Conservation (phyloP, 2,797 vertebrate genomes). For the Falco novaeseelandiae region DNA sequence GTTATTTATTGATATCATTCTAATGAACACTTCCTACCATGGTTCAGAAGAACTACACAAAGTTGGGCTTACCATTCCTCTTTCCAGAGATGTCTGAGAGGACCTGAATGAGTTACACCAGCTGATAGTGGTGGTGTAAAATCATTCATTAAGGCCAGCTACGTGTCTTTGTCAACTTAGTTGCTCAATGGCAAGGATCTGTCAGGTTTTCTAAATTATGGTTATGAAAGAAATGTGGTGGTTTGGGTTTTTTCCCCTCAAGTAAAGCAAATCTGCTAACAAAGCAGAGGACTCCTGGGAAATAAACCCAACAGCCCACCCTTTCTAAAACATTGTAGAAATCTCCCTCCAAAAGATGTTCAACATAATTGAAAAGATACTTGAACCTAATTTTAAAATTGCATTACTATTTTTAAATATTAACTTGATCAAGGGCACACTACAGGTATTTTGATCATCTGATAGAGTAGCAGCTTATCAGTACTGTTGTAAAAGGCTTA, state of each 20-base stretch:
- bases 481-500: constrained; percentile 4
- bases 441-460: constrained; percentile 30
- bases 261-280: neutral
- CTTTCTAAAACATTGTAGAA: neutral
- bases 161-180: constrained; percentile 5
- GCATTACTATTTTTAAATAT: constrained; percentile 34
- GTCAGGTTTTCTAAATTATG: constrained; percentile 21
- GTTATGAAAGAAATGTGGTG: neutral
- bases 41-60: neutral
- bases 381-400: neutral
- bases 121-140: neutral
- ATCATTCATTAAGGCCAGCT: neutral
- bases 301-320: accelerated
- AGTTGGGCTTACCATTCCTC: constrained; percentile 2
- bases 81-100: neutral
- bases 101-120: neutral
- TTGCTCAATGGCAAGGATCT: constrained; percentile 30
- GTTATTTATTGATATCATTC: neutral
- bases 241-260: neutral
- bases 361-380: neutral
- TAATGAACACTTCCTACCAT: neutral
- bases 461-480: neutral
- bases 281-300: neutral
- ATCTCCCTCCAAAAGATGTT: neutral
- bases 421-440: constrained; percentile 46